Base-by-base conservation (phyloP, 2,113 vertebrate species). In the Pomatostomus ruficeps region DNA sequence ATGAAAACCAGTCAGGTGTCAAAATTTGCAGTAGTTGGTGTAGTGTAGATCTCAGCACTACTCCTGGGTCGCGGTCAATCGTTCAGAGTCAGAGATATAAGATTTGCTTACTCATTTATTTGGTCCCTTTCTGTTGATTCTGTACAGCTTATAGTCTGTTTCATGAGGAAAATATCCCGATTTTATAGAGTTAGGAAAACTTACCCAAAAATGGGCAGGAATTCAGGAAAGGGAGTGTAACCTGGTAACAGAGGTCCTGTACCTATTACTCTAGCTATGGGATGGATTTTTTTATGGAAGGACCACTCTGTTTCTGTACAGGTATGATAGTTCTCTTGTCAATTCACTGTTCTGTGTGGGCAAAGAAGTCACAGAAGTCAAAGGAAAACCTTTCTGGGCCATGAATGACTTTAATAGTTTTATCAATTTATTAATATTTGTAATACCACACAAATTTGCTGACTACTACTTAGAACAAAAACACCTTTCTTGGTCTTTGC, bases 271-370 rank as follows among this genome's bases (percentile, higher is more conserved):
- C 7, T 21, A 5, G 6, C 49, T 66, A 4, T 7, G 11, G 63
- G 36, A 12, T 49, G 6, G 26, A 25, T 51, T 49, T 62, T 75
- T 68, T 81, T 2, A 33, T 71, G 70, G 52, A 82, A 91, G 29
- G 14, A 19, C 8, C 73, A 7, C 12, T 74, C 24, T 0, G 0
- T n/a, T 72, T 72, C 62, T 57, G 18, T 42, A 10, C 22, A 33
- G 23, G 2, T 88, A 2, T 36, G 42, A 35, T 65, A 10, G 33
- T 73, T 90, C n/a, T 82, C 29, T 79, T 5, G 1, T 73, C 58
- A 73, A 2, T 79, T 76, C 49, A 17, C 16, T 77, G 1, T 65
- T 67, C 16, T 63, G 23, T 51, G n/a, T 2, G 6, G 35, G 31
- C 24, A 52, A 68, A 86, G 61, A 46, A 73, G 23, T 58, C 12